Percentiles rank a stretch among this genome's conserved stretches.
phyloP scores from a whole-genome alignment of 2,797 vertebrate genomes.

The Leptatherina wallacei region DNA sequence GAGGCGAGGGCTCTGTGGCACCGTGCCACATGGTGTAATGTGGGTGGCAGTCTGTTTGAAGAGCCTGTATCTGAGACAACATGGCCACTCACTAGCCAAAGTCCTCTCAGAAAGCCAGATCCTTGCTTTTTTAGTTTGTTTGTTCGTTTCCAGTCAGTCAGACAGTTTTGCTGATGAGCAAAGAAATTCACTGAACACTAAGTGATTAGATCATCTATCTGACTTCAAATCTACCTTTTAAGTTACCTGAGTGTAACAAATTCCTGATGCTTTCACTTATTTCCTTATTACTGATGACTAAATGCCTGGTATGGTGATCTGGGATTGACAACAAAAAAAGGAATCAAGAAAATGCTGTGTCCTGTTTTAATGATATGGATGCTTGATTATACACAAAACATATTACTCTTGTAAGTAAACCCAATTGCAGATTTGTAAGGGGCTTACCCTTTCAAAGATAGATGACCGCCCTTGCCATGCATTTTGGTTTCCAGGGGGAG shows the following conservation, averaged over 20 bases:
- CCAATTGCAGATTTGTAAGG: conserved; percentile 37
- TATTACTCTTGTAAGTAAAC: conserved; percentile 13
- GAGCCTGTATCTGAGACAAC: conserved; percentile 61
- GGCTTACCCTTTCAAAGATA: conserved; percentile 27
- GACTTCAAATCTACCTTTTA: conserved; percentile 21
- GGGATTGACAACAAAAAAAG: conserved; percentile 2
- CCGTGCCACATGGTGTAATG: conserved; percentile 71
- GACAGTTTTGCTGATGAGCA: conserved; percentile 36
- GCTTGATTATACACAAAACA: conserved; percentile 19
- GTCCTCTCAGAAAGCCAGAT: conserved; percentile 39
- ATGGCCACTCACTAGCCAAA: conserved; percentile 56
- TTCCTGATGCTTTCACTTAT: conserved; percentile 27
- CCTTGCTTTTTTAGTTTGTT: background rate
- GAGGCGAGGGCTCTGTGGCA: conserved; percentile 75
- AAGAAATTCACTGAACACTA: conserved; percentile 23
- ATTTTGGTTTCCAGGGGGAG: conserved; percentile 48
- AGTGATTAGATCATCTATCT: conserved; percentile 21
- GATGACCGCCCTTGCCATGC: conserved; percentile 42
- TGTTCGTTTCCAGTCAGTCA: background rate
- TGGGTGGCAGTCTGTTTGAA: conserved; percentile 75
- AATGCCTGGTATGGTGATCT: background rate
- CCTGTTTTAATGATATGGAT: conserved; percentile 20
- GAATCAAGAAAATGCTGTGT: background rate
- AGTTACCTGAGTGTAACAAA: conserved; percentile 10
- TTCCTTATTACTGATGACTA: background rate